Base-by-base conservation (phyloP, 2,113 vertebrate species). In the Solea senegalensis region DNA sequence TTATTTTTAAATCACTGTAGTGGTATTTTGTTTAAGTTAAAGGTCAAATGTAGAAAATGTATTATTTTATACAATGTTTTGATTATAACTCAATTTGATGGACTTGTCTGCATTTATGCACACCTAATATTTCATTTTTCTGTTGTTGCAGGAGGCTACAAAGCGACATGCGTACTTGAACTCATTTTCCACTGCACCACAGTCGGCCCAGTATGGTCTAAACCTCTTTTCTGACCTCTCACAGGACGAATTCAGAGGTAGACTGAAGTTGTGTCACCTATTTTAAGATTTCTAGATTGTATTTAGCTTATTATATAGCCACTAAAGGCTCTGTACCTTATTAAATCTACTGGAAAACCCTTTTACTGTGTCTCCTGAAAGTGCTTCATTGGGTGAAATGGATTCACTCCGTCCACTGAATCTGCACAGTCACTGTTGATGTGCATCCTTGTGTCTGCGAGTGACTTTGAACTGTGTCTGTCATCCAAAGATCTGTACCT, bases 171-270 rank as follows among this genome's bases (percentile, higher is more conserved):
- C 1, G 7, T 72, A 92, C 61, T 78, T 97, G 85, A 97, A 96
- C 91, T 92, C 86, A 8, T 81, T 90, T 48, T 83, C 91, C 40
- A 50, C 87, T 13, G 3, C 26, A 15, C 16, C 75, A 8, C 69
- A 5, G 0, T 93, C 91, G 53, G 96, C 96, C n/a, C 0, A 88
- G 56, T 98, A 97, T 52, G 96, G 96, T 78, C 85, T 96, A 79
- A 98, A 96, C 87, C 92, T 94, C 43, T 97, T 98, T 89, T 98
- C 97, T 65, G 89, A 95, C 51, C 91, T 98, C 52, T 94, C 95
- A 50, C 93, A 92, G 61, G 76, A 94, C 69, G 95, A 97, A 74
- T 98, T 98, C 90, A 95, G 88, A 93, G 94, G 97, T 98, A 91
- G 0, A 67, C 13, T 41, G n/a, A 61, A 15, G 9, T 16, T 67